Evolutionary conservation across 2,113 vertebrate species (phyloP).

Genomic region (Oreochromis niloticus): DNA sequence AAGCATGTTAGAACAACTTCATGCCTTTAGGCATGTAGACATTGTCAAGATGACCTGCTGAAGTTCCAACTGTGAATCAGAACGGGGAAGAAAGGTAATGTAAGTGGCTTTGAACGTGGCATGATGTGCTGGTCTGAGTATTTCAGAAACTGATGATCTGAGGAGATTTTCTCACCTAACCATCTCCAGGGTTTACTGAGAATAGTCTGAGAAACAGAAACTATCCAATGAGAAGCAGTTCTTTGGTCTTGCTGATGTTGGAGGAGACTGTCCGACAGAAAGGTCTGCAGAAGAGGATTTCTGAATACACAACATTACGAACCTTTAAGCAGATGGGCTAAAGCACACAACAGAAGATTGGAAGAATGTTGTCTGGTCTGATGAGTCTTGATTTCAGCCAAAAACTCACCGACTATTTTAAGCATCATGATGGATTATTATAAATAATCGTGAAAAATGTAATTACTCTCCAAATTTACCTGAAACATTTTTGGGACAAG

Average conservation of each 20-base stretch:
- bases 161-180: not conserved
- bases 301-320: not conserved
- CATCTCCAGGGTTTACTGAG: not conserved
- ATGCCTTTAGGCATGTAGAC: not conserved
- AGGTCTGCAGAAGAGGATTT: not conserved
- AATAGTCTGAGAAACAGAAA: not conserved
- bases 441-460: not conserved
- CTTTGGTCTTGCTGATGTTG: not conserved
- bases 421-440: not conserved
- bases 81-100: not conserved
- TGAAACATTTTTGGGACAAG: rapidly evolving
- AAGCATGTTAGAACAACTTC: not conserved
- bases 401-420: not conserved
- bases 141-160: not conserved
- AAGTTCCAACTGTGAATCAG: not conserved
- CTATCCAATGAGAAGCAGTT: not conserved
- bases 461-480: not conserved
- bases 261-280: not conserved
- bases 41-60: not conserved
- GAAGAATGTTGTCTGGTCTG: not conserved
- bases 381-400: not conserved
- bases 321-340: not conserved
- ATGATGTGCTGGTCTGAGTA: not conserved
- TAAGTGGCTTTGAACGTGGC: not conserved
- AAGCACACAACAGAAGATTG: not conserved